These are phyloP conservation scores for Phytoseiulus persimilis DNA, from an alignment of 2,888 invertebrate species.

Conservation along the genomic window DNA sequence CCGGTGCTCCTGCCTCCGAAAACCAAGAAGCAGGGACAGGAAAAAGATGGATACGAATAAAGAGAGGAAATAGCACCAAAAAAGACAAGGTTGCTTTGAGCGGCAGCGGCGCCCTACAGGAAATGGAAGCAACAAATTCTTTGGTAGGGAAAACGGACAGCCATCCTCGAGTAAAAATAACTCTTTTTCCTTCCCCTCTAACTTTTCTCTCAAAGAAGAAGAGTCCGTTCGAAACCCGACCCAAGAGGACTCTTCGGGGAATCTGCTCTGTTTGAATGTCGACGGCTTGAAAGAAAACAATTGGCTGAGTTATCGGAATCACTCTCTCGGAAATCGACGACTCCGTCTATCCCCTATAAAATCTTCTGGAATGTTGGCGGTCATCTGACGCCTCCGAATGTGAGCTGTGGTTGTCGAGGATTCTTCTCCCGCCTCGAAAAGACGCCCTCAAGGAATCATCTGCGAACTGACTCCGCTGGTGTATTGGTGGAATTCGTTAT, in stretches of 20 bases:
- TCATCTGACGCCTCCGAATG: too few species aligned
- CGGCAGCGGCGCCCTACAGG: not conserved
- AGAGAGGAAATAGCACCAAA: not conserved
- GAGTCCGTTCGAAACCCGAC: not conserved
- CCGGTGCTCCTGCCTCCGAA: not conserved
- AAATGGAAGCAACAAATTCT: not conserved
- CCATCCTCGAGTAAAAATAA: not conserved
- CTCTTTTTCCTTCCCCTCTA: not conserved
- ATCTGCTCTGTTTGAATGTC: not conserved
- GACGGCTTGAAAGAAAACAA: not conserved
- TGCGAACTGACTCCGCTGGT: too few species aligned
- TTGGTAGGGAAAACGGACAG: not conserved
- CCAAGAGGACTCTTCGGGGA: not conserved
- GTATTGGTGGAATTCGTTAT: too few species aligned
- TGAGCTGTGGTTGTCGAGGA: too few species aligned
- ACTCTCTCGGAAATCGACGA: not conserved
- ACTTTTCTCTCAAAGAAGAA: not conserved
- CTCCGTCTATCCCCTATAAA: too few species aligned
- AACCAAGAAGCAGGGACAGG: not conserved
- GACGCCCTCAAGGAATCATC: too few species aligned
- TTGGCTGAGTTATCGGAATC: not conserved
- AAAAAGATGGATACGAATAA: conserved; percentile 5
- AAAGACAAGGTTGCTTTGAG: conserved; percentile 5
- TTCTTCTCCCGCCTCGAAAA: too few species aligned
- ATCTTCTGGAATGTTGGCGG: too few species aligned